Percentiles rank a stretch among this genome's conserved stretches.
Conservation (phyloP, 2,888 invertebrate genomes). For the Hemistola chrysoprasaria region DNA sequence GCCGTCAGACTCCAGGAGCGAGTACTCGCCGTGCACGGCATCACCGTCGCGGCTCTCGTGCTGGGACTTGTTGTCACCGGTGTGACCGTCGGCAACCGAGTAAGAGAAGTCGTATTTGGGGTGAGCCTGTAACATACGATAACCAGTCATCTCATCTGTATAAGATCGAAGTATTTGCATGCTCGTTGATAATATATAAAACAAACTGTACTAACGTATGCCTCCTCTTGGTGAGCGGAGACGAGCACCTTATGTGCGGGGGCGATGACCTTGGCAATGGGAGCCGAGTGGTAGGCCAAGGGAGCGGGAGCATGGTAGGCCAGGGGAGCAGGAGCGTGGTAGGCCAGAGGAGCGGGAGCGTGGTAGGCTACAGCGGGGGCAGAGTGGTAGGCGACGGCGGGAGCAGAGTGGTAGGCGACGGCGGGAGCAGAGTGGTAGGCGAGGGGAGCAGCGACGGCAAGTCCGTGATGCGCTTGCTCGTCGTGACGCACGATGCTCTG, state of each 20-base stretch:
- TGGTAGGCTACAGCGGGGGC: slow-evolving; percentile 32
- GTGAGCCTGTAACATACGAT: slow-evolving; percentile 62
- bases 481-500: slow-evolving; percentile 60
- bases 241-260: slow-evolving; percentile 45
- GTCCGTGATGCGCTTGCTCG: slow-evolving; percentile 38
- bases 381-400: slow-evolving; percentile 31
- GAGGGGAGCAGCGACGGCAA: slow-evolving; percentile 36
- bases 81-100: slow-evolving; percentile 81
- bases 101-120: slow-evolving; percentile 82
- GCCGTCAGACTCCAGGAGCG: slow-evolving; percentile 73
- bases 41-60: slow-evolving; percentile 83
- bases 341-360: slow-evolving; percentile 31
- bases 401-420: slow-evolving; percentile 37
- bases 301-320: slow-evolving; percentile 39
- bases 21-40: slow-evolving; percentile 81
- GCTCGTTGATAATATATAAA: not conserved
- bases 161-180: not conserved
- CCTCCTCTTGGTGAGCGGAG: slow-evolving; percentile 45
- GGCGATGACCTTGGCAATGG: slow-evolving; percentile 42
- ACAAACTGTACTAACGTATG: slow-evolving; percentile 50
- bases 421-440: slow-evolving; percentile 38
- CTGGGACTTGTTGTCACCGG: slow-evolving; percentile 84
- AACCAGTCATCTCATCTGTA: slow-evolving; percentile 1
- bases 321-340: slow-evolving; percentile 32
- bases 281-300: slow-evolving; percentile 39